Percentiles rank a stretch among this genome's conserved stretches.
Evolutionary conservation across 2,797 vertebrate genomes (phyloP).

Genomic region (Rhincodon typus): DNA sequence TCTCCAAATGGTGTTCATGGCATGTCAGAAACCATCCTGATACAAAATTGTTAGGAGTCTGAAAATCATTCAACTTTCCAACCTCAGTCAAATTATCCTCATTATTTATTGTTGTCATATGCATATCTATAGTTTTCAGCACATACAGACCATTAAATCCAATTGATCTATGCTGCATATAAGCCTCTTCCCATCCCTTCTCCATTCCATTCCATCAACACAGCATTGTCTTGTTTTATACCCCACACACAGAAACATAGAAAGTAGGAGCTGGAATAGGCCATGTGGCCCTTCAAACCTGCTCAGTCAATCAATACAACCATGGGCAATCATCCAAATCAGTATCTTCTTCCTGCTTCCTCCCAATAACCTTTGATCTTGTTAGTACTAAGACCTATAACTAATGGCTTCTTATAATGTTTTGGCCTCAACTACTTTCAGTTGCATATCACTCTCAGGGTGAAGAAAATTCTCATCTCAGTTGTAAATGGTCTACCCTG

Average conservation of each 20-base stretch:
- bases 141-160: background rate
- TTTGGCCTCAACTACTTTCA: too few species aligned
- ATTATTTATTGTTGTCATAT: background rate
- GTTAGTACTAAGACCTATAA: too few species aligned
- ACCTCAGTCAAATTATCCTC: background rate
- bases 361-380: too few species aligned
- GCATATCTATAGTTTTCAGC: background rate
- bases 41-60: background rate
- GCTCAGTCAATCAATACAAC: too few species aligned
- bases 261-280: too few species aligned
- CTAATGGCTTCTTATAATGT: too few species aligned
- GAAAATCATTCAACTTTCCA: background rate
- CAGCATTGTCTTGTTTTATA: background rate
- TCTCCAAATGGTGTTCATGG: background rate
- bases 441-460: too few species aligned
- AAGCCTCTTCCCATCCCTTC: background rate
- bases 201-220: background rate
- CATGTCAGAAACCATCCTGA: background rate
- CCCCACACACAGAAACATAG: background rate
- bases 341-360: too few species aligned
- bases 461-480: too few species aligned
- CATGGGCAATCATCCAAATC: too few species aligned
- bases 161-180: background rate
- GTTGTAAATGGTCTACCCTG: too few species aligned
- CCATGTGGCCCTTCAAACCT: too few species aligned